These are phyloP conservation scores for Diploscapter pachys DNA, from an alignment of 1,140 invertebrate genomes.

Conservation along the genomic window DNA sequence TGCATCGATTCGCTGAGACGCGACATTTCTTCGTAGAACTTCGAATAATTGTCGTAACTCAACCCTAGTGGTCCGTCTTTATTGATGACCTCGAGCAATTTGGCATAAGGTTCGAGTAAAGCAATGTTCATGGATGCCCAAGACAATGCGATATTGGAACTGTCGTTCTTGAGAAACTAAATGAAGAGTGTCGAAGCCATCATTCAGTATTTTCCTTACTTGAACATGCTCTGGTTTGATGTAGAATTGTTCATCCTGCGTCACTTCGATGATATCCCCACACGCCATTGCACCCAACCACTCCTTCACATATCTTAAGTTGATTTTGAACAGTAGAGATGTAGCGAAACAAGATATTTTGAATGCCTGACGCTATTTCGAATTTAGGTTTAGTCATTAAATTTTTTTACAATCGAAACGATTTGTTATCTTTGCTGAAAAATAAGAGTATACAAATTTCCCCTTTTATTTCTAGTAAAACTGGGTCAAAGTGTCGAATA, in stretches of 20 bases:
- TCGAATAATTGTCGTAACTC: too few species aligned
- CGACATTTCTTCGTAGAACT: too few species aligned
- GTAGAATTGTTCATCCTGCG: conserved; percentile 40
- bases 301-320: conserved; percentile 29
- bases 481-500: too few species aligned
- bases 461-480: too few species aligned
- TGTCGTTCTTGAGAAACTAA: not conserved
- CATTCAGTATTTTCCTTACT: not conserved
- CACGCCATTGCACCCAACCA: conserved; percentile 33
- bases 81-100: conserved; percentile 16
- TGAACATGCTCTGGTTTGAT: conserved; percentile 34
- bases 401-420: too few species aligned
- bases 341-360: too few species aligned
- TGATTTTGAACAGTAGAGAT: too few species aligned
- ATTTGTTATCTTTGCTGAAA: too few species aligned
- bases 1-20: too few species aligned
- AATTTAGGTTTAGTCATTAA: too few species aligned
- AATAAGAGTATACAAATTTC: too few species aligned
- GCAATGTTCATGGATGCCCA: not conserved
- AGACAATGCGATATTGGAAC: not conserved
- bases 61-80: conserved; percentile 12
- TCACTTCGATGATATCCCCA: conserved; percentile 43
- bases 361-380: too few species aligned
- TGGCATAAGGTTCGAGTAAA: not conserved
- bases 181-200: not conserved